These are phyloP conservation scores for Cyclura pinguis DNA, from an alignment of 2,797 vertebrate genomes.

Conservation along the genomic window DNA sequence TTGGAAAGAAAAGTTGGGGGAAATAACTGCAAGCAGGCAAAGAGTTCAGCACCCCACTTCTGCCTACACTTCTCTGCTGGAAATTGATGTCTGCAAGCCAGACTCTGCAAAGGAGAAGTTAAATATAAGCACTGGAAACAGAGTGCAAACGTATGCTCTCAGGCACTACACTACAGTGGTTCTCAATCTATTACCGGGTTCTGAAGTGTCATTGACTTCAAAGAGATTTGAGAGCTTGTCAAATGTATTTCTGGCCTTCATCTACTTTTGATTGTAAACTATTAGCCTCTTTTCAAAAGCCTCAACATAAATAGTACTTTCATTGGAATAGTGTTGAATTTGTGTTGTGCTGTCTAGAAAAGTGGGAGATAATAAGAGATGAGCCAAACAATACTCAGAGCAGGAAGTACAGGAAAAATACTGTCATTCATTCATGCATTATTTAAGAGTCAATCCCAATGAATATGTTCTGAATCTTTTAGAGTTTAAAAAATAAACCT, in stretches of 20 bases:
- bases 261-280: constrained; percentile 26
- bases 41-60: not conserved
- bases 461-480: not conserved
- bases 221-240: constrained; percentile 31
- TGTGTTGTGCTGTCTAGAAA: constrained; percentile 25
- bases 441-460: not conserved
- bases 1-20: not conserved
- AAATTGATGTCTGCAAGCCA: not conserved
- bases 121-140: not conserved
- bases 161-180: not conserved
- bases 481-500: not conserved
- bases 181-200: not conserved
- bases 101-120: not conserved
- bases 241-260: constrained; percentile 22
- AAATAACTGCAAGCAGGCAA: not conserved
- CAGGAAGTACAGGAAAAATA: not conserved
- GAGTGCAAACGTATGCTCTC: not conserved
- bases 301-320: constrained; percentile 33
- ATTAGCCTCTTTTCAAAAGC: not conserved
- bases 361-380: constrained; percentile 12
- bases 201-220: constrained; percentile 27
- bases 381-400: not conserved
- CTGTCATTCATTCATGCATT: not conserved
- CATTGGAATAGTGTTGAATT: not conserved
- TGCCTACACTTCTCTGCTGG: not conserved